Conservation (phyloP, 1,140 invertebrate species). For the Papilio xuthus region DNA sequence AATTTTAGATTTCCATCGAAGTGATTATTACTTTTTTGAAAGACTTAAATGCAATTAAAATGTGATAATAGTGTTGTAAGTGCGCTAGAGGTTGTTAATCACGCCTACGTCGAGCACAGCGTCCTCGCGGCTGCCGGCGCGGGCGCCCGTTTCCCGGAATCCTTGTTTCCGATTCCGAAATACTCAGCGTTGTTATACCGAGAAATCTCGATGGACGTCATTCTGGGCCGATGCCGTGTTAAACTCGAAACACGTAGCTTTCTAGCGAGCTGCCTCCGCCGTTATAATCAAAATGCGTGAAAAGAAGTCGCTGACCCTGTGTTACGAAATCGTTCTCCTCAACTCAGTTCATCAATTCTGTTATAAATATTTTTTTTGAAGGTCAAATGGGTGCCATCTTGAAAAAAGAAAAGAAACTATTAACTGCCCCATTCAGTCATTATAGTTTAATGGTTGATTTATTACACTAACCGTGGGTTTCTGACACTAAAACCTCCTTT, state of each 20-base stretch:
- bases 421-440: background rate
- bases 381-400: background rate
- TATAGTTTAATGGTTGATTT: background rate
- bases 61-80: conserved; percentile 21
- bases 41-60: background rate
- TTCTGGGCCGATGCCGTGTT: conserved; percentile 74
- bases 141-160: conserved; percentile 74
- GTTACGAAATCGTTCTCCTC: conserved; percentile 51
- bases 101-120: conserved; percentile 38
- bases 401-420: background rate
- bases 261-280: conserved; percentile 67
- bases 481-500: no score
- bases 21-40: background rate
- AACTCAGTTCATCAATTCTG: background rate
- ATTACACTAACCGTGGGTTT: no score
- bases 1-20: background rate
- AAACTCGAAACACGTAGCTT: conserved; percentile 73
- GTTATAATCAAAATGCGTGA: conserved; percentile 72
- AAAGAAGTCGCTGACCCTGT: conserved; percentile 67
- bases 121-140: conserved; percentile 60
- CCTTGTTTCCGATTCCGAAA: conserved; percentile 79
- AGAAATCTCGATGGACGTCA: conserved; percentile 72
- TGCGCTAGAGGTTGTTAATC: conserved; percentile 3
- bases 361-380: background rate
- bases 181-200: conserved; percentile 68